Percentiles rank a stretch among this genome's conserved stretches.
These are phyloP conservation scores for Apamea anceps DNA, from an alignment of 2,888 invertebrate genomes.

Conservation along the genomic window DNA sequence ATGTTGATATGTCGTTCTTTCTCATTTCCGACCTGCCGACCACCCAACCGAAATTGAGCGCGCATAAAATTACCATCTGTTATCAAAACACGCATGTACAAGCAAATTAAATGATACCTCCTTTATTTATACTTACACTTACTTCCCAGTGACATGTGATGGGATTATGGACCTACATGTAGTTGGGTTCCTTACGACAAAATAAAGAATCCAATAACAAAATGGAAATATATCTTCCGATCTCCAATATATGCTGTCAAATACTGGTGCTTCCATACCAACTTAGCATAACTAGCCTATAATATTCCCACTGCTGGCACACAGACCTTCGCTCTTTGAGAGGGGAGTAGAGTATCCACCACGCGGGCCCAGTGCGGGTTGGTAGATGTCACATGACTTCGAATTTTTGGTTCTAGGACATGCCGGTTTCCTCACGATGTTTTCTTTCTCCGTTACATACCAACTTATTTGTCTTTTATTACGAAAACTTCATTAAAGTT, in stretches of 20 bases:
- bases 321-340: not conserved
- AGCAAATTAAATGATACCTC: conserved; percentile 67
- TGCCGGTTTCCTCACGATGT: not conserved
- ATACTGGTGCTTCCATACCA: not conserved
- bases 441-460: not conserved
- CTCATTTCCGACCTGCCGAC: conserved; percentile 66
- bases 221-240: not conserved
- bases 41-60: conserved; percentile 74
- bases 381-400: not conserved
- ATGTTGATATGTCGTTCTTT: conserved; percentile 40
- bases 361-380: not conserved
- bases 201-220: not conserved
- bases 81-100: conserved; percentile 72
- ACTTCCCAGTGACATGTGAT: conserved; percentile 8
- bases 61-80: conserved; percentile 83
- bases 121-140: conserved; percentile 41
- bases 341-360: not conserved
- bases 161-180: conserved; percentile 6
- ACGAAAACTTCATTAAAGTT: not conserved
- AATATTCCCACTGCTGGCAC: not conserved
- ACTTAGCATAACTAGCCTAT: not conserved
- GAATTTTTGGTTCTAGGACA: not conserved
- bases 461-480: not conserved
- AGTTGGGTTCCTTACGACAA: not conserved
- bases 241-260: not conserved